These are phyloP conservation scores for Pholis gunnellus DNA, from an alignment of 2,113 vertebrate species.

Conservation along the genomic window DNA sequence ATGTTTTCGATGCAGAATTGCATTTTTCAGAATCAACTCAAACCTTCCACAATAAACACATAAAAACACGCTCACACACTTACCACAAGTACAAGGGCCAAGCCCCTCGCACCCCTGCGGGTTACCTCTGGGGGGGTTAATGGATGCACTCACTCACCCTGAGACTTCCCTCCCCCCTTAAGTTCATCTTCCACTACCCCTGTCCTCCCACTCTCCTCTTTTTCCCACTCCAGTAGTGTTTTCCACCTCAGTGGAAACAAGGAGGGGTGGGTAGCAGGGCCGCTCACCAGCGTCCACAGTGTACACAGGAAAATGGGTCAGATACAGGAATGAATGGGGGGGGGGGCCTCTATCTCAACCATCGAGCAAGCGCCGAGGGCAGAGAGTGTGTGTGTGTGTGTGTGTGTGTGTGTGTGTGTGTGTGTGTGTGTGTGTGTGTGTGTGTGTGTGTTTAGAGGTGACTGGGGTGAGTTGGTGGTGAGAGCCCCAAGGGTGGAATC, in stretches of 20 bases:
- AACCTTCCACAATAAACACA: conserved; percentile 48
- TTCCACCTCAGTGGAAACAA: conserved; percentile 76
- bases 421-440: conserved; percentile 33
- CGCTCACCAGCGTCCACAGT: conserved; percentile 41
- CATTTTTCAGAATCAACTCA: conserved; percentile 32
- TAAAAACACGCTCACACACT: conserved; percentile 27
- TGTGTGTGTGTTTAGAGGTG: conserved; percentile 34
- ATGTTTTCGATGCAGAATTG: conserved; percentile 14
- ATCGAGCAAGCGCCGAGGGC: conserved; percentile 21
- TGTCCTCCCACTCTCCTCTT: conserved; percentile 55
- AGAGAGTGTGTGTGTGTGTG: conserved; percentile 22
- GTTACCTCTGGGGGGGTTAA: conserved; percentile 69
- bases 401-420: conserved; percentile 28
- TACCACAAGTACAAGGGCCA: conserved; percentile 38
- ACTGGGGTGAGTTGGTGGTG: conserved; percentile 36
- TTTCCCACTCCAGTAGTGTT: conserved; percentile 66
- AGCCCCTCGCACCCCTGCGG: conserved; percentile 38
- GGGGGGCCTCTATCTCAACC: conserved; percentile 26
- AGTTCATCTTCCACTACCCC: conserved; percentile 63
- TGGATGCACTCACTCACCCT: conserved; percentile 72
- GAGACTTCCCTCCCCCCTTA: conserved; percentile 56
- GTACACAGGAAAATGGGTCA: conserved; percentile 77
- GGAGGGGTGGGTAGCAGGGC: conserved; percentile 40
- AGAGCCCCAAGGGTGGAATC: conserved; percentile 43
- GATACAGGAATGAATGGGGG: conserved; percentile 32